A percentile compares a stretch with the other conserved stretches of the same genome.
Conservation (phyloP, 2,113 vertebrate species). For the Sus scrofa region DNA sequence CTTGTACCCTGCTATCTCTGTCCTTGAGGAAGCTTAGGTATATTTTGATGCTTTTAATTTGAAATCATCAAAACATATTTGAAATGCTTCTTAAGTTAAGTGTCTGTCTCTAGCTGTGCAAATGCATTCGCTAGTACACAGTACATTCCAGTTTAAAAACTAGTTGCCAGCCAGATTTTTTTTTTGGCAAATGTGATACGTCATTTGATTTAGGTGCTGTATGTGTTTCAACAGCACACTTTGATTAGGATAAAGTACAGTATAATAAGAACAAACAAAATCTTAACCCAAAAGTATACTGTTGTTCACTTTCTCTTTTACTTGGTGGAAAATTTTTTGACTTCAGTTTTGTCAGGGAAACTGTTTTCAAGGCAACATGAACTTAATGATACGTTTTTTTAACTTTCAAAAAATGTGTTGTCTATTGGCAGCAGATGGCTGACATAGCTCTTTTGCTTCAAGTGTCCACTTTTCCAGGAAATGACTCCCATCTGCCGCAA, state of each 20-base stretch:
- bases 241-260: conserved; percentile 37
- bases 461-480: conserved; percentile 75
- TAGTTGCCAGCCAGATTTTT: not conserved
- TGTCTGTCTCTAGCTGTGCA: not conserved
- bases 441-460: conserved; percentile 58
- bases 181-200: not conserved
- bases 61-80: conserved; percentile 17
- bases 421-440: conserved; percentile 70
- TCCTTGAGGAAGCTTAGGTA: not conserved
- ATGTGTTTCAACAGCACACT: conserved; percentile 7
- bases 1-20: not conserved
- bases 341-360: conserved; percentile 43
- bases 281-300: not conserved
- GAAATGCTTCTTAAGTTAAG: conserved; percentile 29
- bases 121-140: not conserved
- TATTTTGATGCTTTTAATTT: conserved; percentile 47
- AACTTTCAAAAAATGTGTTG: conserved; percentile 65
- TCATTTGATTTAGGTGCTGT: conserved; percentile 35
- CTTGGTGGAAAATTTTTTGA: conserved; percentile 56
- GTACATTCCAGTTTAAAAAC: conserved; percentile 29
- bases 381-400: conserved; percentile 59
- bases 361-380: conserved; percentile 55
- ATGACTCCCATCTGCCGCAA: conserved; percentile 69
- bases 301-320: conserved; percentile 24
- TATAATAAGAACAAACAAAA: conserved; percentile 16